A percentile compares a stretch with the other conserved stretches of the same genome.
Conservation (phyloP, 2,113 vertebrate species). For the Amphiprion ocellaris region DNA sequence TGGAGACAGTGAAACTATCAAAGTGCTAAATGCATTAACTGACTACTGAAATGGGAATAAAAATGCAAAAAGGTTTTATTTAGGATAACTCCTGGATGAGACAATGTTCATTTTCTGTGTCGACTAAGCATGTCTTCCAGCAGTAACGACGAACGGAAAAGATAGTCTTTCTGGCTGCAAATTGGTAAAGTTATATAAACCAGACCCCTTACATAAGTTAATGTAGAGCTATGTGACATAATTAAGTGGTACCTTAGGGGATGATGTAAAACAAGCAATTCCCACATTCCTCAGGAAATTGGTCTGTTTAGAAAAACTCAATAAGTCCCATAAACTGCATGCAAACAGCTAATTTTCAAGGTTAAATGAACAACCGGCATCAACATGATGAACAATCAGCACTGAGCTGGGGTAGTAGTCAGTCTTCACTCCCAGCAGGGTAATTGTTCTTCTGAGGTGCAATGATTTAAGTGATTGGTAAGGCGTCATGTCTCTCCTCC, state of each 20-base stretch:
- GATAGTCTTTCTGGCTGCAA: slow-evolving; percentile 17
- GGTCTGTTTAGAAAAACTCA: slow-evolving; percentile 63
- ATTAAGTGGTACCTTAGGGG: slow-evolving; percentile 49
- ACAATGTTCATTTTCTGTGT: slow-evolving; percentile 33
- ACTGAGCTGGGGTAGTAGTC: slow-evolving; percentile 23
- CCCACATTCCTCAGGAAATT: slow-evolving; percentile 42
- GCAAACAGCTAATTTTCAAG: slow-evolving; percentile 65
- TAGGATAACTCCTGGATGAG: slow-evolving; percentile 39
- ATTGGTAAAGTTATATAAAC: slow-evolving; percentile 53
- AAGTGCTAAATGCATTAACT: slow-evolving; percentile 17
- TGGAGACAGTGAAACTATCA: slow-evolving; percentile 2
- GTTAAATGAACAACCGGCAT: slow-evolving; percentile 63
- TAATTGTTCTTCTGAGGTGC: slow-evolving; percentile 65
- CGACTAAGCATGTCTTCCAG: slow-evolving; percentile 15
- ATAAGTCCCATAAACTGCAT: slow-evolving; percentile 62
- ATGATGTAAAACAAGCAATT: slow-evolving; percentile 65
- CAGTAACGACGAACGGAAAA: slow-evolving; percentile 29
- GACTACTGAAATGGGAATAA: slow-evolving; percentile 21
- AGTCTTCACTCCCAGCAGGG: slow-evolving; percentile 53
- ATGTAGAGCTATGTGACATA: slow-evolving; percentile 61
- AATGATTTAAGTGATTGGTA: slow-evolving; percentile 68
- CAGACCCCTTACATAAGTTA: slow-evolving; percentile 49
- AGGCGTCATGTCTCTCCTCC: slow-evolving; percentile 58
- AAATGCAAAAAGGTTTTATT: slow-evolving; percentile 13
- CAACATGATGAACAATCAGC: slow-evolving; percentile 57